phyloP scores from a whole-genome alignment of 1,140 invertebrate species.

The Cyrtorhinus lividipennis region DNA sequence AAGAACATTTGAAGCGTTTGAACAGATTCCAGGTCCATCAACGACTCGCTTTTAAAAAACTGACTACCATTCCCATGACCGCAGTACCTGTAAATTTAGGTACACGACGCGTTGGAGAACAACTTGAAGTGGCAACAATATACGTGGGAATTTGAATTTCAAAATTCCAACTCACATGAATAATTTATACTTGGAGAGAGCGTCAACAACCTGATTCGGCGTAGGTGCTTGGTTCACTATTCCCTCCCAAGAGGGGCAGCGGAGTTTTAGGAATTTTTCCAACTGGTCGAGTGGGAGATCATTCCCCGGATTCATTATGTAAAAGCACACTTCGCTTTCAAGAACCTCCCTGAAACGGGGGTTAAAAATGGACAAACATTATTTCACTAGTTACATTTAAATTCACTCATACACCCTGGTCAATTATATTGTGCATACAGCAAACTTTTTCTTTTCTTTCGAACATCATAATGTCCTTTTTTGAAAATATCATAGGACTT shows the following conservation, averaged over 20 bases:
- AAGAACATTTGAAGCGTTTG: slow-evolving; percentile 47
- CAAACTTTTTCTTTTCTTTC: no score
- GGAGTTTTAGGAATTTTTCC: slow-evolving; percentile 33
- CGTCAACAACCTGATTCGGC: slow-evolving; percentile 38
- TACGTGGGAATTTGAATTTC: background rate
- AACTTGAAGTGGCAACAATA: background rate
- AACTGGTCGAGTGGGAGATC: slow-evolving; percentile 49
- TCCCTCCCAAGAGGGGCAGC: slow-evolving; percentile 46
- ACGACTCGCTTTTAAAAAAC: slow-evolving; percentile 41
- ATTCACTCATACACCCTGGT: no score
- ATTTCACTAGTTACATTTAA: no score
- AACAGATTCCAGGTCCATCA: slow-evolving; percentile 39
- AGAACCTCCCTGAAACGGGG: slow-evolving; percentile 16
- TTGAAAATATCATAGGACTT: no score
- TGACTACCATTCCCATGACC: slow-evolving; percentile 65
- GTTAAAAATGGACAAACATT: no score
- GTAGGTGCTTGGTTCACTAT: slow-evolving; percentile 39
- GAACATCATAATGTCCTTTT: no score
- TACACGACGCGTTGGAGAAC: background rate
- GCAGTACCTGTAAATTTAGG: slow-evolving; percentile 39
- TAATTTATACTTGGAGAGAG: slow-evolving; percentile 43
- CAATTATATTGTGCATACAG: no score
- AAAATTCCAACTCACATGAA: slow-evolving; percentile 41
- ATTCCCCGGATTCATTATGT: slow-evolving; percentile 49
- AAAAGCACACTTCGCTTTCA: slow-evolving; percentile 30